phyloP scores from a whole-genome alignment of 1,140 invertebrate genomes.

The Leptinotarsa defecta region DNA sequence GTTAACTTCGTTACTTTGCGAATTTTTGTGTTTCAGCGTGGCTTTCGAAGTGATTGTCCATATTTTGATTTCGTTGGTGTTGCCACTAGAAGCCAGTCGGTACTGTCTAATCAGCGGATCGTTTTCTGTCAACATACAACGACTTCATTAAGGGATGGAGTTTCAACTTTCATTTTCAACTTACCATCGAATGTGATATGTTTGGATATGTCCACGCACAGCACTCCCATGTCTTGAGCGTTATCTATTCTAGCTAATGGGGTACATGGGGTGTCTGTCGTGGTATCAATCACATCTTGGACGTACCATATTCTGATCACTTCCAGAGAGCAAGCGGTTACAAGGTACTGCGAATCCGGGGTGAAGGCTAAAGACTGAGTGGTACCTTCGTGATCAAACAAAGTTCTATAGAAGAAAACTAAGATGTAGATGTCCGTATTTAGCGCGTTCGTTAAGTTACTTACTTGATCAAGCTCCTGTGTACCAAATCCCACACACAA shows the following conservation, averaged over 20 bases:
- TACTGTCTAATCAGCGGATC: constrained; percentile 60
- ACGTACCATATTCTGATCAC: constrained; percentile 70
- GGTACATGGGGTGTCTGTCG: constrained; percentile 50
- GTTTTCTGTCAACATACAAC: constrained; percentile 50
- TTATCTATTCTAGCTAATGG: constrained; percentile 62
- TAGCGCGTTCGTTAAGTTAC: background rate
- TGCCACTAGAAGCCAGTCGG: constrained; percentile 70
- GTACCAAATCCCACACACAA: constrained; percentile 74
- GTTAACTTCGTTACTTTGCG: constrained; percentile 36
- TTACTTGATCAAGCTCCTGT: constrained; percentile 66
- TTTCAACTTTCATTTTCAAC: background rate
- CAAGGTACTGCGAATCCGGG: constrained; percentile 68
- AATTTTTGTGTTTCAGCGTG: constrained; percentile 44
- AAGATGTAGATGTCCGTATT: no score
- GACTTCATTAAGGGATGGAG: background rate
- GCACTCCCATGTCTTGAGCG: constrained; percentile 77
- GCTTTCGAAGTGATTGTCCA: constrained; percentile 66
- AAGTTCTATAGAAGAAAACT: constrained; percentile 58
- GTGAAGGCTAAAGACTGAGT: constrained; percentile 67
- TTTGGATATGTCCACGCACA: constrained; percentile 67
- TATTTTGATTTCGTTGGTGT: constrained; percentile 74
- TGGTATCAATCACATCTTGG: constrained; percentile 56
- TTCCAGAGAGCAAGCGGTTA: constrained; percentile 70
- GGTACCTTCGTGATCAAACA: constrained; percentile 71
- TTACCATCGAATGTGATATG: constrained; percentile 53